Base-by-base conservation (phyloP, 2,113 vertebrate species). In the Amblyornis subalaris region DNA sequence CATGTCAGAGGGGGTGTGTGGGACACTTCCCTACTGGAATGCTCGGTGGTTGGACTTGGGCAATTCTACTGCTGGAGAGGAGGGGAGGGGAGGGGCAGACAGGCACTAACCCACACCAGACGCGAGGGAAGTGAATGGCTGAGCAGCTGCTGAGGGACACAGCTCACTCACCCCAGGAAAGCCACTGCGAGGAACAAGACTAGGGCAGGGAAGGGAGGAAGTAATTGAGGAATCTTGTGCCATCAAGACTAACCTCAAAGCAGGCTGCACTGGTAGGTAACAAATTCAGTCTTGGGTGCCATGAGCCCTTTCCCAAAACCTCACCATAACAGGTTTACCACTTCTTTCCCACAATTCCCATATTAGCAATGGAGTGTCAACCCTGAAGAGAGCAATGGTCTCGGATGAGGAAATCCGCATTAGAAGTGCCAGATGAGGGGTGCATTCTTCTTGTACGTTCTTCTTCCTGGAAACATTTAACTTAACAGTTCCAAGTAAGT, bases 401-500 rank as follows among this genome's bases (percentile, higher is more conserved):
- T 92, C 54, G 1, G 90, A 76, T 94, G 94, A 92, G 92, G 89
- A 81, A 78, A 79, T 90, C 94, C 45, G 35, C 72, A 10, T 80
- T 91, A 72, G 83, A 93, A 70, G 82, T 94, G 96, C 94, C 91
- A 85, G 79, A 78, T 72, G 88, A 95, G 88, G 92, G 90, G 58
- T 77, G 85, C 61, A 12, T 84, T 94, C 96, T 89, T 92, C 94
- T 92, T 71, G 90, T 47, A 90, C 94, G 40, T 83, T 94, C 85
- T 89, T 76, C 80, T 70, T 74, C 61, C 42, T 50, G 60, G 50
- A 80, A 44, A 61, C 12, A 23, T 97, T 98, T 98, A 99, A 96
- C 99, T 99, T 84, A 99, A 98, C 76, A 99, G 98, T 97, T 99
- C 99, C 98, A 99, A 97, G 97, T 99, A 99, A 71, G 99, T 99